Conservation (phyloP, 2,888 invertebrate genomes). For the Tenthredo amoena region DNA sequence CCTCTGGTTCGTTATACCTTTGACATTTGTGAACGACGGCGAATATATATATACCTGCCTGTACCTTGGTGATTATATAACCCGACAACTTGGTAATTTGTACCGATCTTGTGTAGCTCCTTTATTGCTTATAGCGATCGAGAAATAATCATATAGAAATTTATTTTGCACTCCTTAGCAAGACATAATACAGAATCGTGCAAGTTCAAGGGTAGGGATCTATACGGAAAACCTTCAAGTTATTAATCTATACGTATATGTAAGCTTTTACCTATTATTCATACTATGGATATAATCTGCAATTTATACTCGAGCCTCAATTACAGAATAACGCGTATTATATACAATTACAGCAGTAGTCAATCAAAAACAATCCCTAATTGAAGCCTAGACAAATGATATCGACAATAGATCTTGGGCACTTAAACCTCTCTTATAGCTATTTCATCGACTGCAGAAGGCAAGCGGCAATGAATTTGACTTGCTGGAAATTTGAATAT, state of each 20-base stretch:
- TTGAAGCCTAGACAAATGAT: background rate
- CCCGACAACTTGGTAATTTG: constrained; percentile 14
- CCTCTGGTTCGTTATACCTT: constrained; percentile 18
- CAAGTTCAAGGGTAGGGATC: background rate
- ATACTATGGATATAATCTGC: background rate
- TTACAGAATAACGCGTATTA: background rate
- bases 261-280: background rate
- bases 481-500: background rate
- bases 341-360: background rate
- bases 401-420: background rate
- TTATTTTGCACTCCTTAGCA: background rate
- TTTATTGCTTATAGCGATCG: background rate
- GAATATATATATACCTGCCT: background rate
- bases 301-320: background rate
- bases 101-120: background rate
- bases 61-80: constrained; percentile 7
- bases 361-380: background rate
- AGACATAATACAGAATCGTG: constrained; percentile 8
- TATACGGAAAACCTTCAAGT: background rate
- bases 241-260: background rate
- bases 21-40: constrained; percentile 10
- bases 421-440: background rate
- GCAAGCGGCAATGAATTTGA: background rate
- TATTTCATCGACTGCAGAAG: background rate
- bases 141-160: background rate